These are phyloP conservation scores for Steinernema carpocapsae DNA, from an alignment of 2,888 invertebrate genomes.

Conservation along the genomic window DNA sequence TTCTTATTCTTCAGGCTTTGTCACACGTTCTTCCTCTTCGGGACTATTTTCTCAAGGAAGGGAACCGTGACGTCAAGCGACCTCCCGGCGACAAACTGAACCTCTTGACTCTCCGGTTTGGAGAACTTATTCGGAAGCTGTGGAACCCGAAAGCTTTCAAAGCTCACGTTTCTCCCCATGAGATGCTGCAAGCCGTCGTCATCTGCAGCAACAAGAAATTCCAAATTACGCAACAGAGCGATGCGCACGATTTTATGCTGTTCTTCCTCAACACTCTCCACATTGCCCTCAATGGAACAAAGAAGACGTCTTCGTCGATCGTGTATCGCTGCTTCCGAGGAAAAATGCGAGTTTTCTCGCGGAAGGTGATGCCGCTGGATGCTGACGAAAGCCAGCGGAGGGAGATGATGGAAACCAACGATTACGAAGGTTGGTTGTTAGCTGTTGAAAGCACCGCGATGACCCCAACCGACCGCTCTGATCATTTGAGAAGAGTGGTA, in stretches of 20 bases:
- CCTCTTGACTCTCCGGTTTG: conserved; percentile 79
- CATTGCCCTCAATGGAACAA: conserved; percentile 88
- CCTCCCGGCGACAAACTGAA: conserved; percentile 94
- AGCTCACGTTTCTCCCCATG: conserved; percentile 98
- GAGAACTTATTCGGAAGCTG: conserved; percentile 77
- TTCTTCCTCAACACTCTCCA: conserved; percentile 98
- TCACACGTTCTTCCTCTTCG: conserved; percentile 92
- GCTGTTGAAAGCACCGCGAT: conserved; percentile 24
- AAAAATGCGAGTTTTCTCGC: conserved; percentile 74
- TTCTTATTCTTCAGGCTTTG: conserved; percentile 76
- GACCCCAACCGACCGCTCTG: not conserved
- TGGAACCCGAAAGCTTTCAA: conserved; percentile 99
- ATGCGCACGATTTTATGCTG: conserved; percentile 94
- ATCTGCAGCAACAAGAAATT: conserved; percentile 96
- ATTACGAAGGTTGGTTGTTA: conserved; percentile 60
- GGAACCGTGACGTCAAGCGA: conserved; percentile 80
- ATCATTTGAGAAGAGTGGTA: too few species aligned
- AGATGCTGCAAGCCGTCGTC: conserved; percentile 89
- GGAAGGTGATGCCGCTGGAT: conserved; percentile 91
- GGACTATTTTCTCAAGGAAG: conserved; percentile 91
- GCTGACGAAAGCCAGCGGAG: conserved; percentile 68
- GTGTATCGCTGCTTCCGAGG: conserved; percentile 89
- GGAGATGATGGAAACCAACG: conserved; percentile 55
- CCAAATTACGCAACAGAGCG: conserved; percentile 98
- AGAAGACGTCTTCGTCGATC: conserved; percentile 75